Conservation (phyloP, 2,797 vertebrate species). For the Peromyscus attwateri region DNA sequence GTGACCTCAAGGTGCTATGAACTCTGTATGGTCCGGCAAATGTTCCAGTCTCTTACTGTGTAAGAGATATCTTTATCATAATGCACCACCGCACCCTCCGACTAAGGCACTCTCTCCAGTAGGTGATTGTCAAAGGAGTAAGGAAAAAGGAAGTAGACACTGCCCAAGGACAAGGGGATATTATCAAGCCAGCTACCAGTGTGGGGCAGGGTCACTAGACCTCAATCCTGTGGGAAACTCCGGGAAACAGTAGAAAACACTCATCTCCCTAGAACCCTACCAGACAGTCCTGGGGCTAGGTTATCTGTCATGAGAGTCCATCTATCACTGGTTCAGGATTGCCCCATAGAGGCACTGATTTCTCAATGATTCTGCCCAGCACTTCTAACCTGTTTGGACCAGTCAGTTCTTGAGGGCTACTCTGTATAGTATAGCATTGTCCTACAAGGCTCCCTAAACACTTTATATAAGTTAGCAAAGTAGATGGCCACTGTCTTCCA, state of each 20-base stretch:
- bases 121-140: neutral
- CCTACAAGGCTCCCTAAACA: neutral
- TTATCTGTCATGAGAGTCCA: neutral
- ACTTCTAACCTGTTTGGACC: neutral
- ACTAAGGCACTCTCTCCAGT: neutral
- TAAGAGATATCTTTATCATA: neutral
- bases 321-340: neutral
- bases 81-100: neutral
- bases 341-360: neutral
- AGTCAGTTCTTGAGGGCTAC: neutral
- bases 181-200: neutral
- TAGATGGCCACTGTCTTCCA: neutral
- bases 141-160: neutral
- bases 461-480: neutral
- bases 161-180: neutral
- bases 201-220: rapidly evolving
- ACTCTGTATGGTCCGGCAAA: neutral
- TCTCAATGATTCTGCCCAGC: neutral
- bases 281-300: neutral
- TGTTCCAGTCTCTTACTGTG: neutral
- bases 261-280: neutral
- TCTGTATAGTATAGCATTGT: neutral
- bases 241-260: neutral
- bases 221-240: neutral
- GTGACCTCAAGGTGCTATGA: neutral